phyloP scores from a whole-genome alignment of 2,797 vertebrate species.

The Columba guinea region DNA sequence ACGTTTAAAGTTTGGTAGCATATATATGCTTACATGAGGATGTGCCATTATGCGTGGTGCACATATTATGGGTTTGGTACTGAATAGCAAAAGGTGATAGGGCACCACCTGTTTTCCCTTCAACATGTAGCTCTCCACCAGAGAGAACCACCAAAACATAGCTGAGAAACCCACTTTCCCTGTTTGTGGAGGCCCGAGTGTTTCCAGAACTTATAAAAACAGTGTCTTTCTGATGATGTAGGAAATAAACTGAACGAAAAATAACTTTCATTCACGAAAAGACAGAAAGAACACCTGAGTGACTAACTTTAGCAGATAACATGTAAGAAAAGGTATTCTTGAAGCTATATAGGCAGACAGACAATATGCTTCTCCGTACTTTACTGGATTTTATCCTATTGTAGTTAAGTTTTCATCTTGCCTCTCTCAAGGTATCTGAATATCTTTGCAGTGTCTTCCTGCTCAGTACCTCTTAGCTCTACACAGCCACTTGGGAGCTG shows the following conservation, averaged over 20 bases:
- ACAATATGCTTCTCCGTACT: not conserved
- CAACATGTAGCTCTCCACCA: not conserved
- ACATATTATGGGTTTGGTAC: not conserved
- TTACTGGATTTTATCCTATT: not conserved
- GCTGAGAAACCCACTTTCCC: not conserved
- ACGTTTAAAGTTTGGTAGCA: not conserved
- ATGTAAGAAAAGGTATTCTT: not conserved
- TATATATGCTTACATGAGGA: not conserved
- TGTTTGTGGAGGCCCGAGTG: not conserved
- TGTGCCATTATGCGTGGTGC: too few relatives aligned
- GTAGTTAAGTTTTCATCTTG: not conserved
- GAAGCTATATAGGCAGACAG: not conserved
- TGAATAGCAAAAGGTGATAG: not conserved
- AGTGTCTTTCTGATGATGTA: not conserved
- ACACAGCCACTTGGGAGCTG: accelerated
- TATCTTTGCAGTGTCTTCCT: not conserved
- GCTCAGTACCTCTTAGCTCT: not conserved
- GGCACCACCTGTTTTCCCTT: not conserved
- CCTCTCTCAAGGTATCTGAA: not conserved
- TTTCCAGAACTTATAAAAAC: not conserved
- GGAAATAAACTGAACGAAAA: not conserved
- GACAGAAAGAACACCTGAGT: not conserved
- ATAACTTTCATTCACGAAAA: not conserved
- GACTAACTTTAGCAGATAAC: not conserved
- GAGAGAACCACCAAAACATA: not conserved